These are phyloP conservation scores for Spisula subtruncata DNA, from an alignment of 2,888 invertebrate species.

Conservation along the genomic window DNA sequence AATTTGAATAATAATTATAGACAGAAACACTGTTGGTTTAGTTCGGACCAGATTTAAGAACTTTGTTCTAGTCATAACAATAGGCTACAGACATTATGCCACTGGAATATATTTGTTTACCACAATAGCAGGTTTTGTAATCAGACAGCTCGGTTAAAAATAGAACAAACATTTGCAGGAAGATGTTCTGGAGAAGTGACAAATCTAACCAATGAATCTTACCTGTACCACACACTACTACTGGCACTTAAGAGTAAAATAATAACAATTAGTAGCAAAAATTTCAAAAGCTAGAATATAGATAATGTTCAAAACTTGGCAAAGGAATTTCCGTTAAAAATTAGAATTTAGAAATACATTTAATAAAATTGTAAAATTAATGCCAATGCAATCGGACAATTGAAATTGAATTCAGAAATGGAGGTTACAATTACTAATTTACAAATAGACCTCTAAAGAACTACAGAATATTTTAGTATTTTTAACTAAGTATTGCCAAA, in stretches of 20 bases:
- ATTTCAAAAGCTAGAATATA: slow-evolving; percentile 6
- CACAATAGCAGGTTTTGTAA: background rate
- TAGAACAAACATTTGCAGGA: background rate
- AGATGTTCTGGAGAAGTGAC: slow-evolving; percentile 22
- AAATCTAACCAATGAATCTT: slow-evolving; percentile 38
- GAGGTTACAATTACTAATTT: background rate
- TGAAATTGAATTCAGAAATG: background rate
- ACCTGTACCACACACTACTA: slow-evolving; percentile 39
- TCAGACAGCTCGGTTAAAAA: background rate
- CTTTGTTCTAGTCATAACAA: background rate
- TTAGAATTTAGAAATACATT: background rate
- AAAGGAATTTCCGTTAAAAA: slow-evolving; percentile 6
- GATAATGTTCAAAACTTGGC: background rate
- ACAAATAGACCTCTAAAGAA: background rate
- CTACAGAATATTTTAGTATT: slow-evolving; percentile 8
- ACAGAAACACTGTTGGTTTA: background rate
- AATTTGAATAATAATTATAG: background rate
- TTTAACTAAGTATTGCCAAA: background rate
- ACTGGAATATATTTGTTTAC: background rate
- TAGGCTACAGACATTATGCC: background rate
- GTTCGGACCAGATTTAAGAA: background rate
- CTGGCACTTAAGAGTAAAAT: slow-evolving; percentile 45
- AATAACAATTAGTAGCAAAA: slow-evolving; percentile 41
- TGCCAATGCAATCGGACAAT: background rate
- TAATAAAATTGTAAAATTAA: background rate